Evolutionary conservation across 2,888 invertebrate genomes (phyloP).

Genomic region (Melanophora roralis): DNA sequence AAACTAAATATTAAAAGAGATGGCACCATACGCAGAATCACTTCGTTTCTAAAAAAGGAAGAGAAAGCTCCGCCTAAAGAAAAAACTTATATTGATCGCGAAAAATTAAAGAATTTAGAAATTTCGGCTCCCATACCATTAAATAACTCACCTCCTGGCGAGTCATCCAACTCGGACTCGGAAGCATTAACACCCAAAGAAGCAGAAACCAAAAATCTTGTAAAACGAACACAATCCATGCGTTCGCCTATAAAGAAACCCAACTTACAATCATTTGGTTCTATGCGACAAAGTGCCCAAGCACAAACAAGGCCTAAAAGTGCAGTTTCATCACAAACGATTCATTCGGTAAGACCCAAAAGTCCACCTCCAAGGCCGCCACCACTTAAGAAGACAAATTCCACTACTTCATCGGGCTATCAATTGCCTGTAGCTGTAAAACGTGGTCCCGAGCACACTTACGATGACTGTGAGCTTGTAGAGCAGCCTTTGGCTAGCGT

Average conservation of each 20-base stretch:
- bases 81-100: conserved; percentile 84
- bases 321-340: conserved; percentile 77
- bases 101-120: conserved; percentile 84
- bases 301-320: conserved; percentile 85
- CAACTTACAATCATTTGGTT: conserved; percentile 86
- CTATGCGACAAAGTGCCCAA: conserved; percentile 83
- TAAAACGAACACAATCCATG: conserved; percentile 90
- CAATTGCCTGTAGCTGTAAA: conserved; percentile 78
- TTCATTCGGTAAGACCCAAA: conserved; percentile 80
- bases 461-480: conserved; percentile 87
- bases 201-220: conserved; percentile 78
- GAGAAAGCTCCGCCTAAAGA: conserved; percentile 81
- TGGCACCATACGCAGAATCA: conserved; percentile 84
- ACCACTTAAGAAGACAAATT: conserved; percentile 73
- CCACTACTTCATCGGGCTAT: conserved; percentile 79
- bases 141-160: conserved; percentile 76
- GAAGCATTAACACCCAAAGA: conserved; percentile 72
- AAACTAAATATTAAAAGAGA: conserved; percentile 79
- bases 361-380: conserved; percentile 82
- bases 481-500: conserved; percentile 81
- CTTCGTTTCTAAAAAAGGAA: conserved; percentile 85
- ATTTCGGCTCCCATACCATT: conserved; percentile 89
- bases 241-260: conserved; percentile 80
- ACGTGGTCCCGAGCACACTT: conserved; percentile 78
- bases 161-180: conserved; percentile 80